These are phyloP conservation scores for Erebia palarica DNA, from an alignment of 2,888 invertebrate species.

Conservation along the genomic window DNA sequence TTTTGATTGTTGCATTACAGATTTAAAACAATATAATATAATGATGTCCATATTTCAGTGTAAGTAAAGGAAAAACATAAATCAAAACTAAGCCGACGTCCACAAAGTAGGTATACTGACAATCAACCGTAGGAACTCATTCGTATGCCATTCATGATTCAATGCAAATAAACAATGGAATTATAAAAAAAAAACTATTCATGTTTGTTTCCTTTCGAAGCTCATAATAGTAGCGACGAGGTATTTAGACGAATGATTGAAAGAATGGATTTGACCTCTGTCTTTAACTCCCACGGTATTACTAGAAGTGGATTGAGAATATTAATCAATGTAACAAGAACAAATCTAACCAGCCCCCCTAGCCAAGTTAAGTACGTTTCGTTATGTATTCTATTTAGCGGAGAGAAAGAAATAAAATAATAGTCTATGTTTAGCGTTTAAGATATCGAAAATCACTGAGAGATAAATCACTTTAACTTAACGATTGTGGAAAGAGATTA, in stretches of 20 bases:
- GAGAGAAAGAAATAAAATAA: no score
- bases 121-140: conserved; percentile 42
- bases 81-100: conserved; percentile 17
- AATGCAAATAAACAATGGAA: conserved; percentile 53
- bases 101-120: conserved; percentile 8
- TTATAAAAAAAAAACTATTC: conserved; percentile 44
- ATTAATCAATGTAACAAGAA: neutral
- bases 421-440: no score
- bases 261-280: conserved; percentile 32
- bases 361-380: no score
- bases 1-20: no score
- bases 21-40: neutral
- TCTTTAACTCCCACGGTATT: conserved; percentile 32
- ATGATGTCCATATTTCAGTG: neutral
- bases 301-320: neutral
- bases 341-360: no score
- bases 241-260: conserved; percentile 28
- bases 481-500: no score
- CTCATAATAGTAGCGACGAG: conserved; percentile 13
- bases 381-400: no score
- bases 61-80: neutral
- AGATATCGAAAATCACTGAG: no score
- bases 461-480: no score
- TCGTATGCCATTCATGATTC: conserved; percentile 43
- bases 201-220: conserved; percentile 39